Evolutionary conservation across 2,888 invertebrate genomes (phyloP).

Genomic region (Ypsolopha scabrella): DNA sequence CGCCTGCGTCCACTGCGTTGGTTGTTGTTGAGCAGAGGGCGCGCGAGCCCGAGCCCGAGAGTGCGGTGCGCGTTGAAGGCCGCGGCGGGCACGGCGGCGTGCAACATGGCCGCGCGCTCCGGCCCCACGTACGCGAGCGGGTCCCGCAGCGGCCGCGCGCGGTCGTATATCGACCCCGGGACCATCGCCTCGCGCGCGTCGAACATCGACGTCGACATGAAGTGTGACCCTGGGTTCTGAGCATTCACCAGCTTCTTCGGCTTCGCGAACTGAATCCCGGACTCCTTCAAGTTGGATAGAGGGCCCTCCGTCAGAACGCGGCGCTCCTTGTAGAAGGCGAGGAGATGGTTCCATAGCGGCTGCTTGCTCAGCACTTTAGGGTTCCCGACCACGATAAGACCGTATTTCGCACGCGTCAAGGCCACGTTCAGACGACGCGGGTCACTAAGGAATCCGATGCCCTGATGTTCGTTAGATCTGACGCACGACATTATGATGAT

Average conservation of each 20-base stretch:
- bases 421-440: constrained; percentile 98
- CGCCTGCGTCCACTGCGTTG: constrained; percentile 54
- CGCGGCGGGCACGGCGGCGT: constrained; percentile 91
- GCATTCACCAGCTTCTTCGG: constrained; percentile 96
- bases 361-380: constrained; percentile 99
- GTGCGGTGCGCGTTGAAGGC: constrained; percentile 94
- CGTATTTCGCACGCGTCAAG: constrained; percentile 96
- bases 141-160: constrained; percentile 86
- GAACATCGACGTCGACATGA: constrained; percentile 97
- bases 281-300: constrained; percentile 95
- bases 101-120: constrained; percentile 80
- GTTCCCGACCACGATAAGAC: constrained; percentile 98
- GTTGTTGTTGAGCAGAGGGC: constrained; percentile 73
- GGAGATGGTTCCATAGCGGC: constrained; percentile 97
- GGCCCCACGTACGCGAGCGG: constrained; percentile 94
- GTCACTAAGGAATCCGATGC: constrained; percentile 98
- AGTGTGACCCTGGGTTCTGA: constrained; percentile 95
- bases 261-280: constrained; percentile 96
- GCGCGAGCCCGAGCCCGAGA: constrained; percentile 82
- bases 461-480: constrained; percentile 97
- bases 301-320: constrained; percentile 98
- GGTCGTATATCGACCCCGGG: constrained; percentile 93
- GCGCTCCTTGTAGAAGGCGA: constrained; percentile 98
- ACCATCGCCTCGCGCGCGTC: constrained; percentile 96
- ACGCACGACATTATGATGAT: constrained; percentile 99